phyloP scores from a whole-genome alignment of 2,113 vertebrate species.

The Trematocara marginatum region DNA sequence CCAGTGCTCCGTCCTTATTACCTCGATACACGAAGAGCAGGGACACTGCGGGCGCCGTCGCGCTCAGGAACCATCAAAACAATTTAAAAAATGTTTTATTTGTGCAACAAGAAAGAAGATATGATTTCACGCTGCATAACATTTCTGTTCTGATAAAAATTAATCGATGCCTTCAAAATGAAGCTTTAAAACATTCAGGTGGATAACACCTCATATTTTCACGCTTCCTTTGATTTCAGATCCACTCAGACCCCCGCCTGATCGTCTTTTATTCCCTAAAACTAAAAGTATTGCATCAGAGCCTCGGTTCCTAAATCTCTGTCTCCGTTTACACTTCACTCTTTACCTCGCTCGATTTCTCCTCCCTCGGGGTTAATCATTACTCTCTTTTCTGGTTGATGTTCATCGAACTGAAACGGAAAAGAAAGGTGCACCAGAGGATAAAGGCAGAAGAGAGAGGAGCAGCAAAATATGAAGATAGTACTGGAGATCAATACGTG shows the following conservation, averaged over 20 bases:
- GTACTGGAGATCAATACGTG: not conserved
- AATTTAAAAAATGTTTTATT: not conserved
- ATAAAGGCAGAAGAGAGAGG: not conserved
- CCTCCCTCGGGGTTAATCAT: conserved; percentile 1
- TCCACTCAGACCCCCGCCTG: not conserved
- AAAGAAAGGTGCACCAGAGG: not conserved
- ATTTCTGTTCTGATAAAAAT: not conserved
- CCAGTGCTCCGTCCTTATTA: not conserved
- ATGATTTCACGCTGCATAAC: not conserved
- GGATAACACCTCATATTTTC: not conserved
- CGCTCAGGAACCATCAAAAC: not conserved
- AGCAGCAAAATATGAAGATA: not conserved
- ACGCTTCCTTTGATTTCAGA: not conserved
- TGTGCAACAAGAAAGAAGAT: not conserved
- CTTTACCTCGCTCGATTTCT: not conserved
- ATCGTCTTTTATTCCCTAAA: not conserved
- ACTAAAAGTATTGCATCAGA: not conserved
- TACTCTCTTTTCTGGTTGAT: not conserved
- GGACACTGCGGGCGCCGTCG: not conserved
- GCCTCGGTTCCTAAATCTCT: not conserved
- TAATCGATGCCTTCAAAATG: not conserved
- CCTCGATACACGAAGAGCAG: not conserved
- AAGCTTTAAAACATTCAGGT: not conserved
- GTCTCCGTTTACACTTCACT: not conserved
- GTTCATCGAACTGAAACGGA: not conserved